Evolutionary conservation across 2,797 vertebrate genomes (phyloP).

Genomic region (Melanogrammus aeglefinus): DNA sequence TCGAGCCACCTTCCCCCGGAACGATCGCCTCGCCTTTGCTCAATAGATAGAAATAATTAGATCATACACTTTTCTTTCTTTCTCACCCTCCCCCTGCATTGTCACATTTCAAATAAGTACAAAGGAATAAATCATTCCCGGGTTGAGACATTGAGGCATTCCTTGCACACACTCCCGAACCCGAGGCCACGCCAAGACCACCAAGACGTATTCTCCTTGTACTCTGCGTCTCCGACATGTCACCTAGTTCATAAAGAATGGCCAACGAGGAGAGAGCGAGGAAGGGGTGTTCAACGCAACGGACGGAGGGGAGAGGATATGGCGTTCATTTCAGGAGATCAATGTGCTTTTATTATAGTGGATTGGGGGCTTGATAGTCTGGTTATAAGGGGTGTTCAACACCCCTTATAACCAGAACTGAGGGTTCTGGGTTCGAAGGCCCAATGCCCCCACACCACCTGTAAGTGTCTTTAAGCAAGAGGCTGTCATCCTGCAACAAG

Average conservation of each 20-base stretch:
- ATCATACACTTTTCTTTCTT: background rate
- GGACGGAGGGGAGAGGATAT: slow-evolving; percentile 25
- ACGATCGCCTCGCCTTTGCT: background rate
- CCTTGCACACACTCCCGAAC: background rate
- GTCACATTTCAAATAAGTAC: background rate
- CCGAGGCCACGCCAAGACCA: background rate
- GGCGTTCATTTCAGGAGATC: slow-evolving; percentile 14
- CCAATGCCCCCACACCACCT: background rate
- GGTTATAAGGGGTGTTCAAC: background rate
- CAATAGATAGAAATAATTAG: background rate
- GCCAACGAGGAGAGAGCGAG: background rate
- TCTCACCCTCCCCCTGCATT: background rate
- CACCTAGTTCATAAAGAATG: slow-evolving; percentile 8
- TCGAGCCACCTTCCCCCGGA: background rate
- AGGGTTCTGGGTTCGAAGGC: background rate
- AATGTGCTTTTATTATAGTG: background rate
- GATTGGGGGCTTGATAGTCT: background rate
- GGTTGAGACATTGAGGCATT: background rate
- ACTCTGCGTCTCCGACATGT: background rate
- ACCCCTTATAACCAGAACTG: too few relatives aligned
- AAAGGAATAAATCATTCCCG: background rate
- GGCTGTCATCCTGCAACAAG: background rate
- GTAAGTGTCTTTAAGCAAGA: background rate
- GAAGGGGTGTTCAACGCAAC: background rate
- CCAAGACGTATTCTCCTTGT: slow-evolving; percentile 8